Percentiles rank a stretch among this genome's conserved stretches.
Conservation (phyloP, 2,113 vertebrate genomes). For the Nycticryphes semicollaris region DNA sequence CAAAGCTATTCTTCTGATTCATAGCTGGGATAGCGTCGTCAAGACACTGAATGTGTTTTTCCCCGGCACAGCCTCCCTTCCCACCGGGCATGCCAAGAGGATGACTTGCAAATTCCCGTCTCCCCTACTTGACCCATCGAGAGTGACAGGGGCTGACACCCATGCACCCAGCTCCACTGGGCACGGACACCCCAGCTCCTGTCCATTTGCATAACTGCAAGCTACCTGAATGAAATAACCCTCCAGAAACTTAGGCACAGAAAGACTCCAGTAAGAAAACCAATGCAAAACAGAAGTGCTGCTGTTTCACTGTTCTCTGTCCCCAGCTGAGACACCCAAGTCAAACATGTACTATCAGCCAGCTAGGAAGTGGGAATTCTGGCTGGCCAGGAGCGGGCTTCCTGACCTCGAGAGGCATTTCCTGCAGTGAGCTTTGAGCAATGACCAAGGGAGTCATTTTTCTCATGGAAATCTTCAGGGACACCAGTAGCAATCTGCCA, state of each 20-base stretch:
- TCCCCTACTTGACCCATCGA: background rate
- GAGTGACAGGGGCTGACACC: background rate
- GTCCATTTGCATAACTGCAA: background rate
- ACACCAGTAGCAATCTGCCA: accelerated
- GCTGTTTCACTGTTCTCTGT: background rate
- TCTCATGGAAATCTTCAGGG: background rate
- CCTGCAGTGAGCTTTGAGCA: background rate
- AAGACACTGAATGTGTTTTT: background rate
- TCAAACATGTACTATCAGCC: background rate
- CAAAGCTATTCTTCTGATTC: constrained; percentile 23
- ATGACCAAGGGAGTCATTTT: accelerated
- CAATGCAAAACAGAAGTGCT: background rate
- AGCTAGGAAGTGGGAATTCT: background rate
- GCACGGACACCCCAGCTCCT: background rate
- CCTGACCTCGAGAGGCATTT: background rate
- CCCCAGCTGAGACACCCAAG: background rate
- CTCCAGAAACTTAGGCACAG: background rate
- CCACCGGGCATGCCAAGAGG: background rate
- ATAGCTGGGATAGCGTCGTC: background rate
- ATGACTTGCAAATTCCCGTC: constrained; percentile 31
- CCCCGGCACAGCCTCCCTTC: background rate
- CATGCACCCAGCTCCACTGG: accelerated
- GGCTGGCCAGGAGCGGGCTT: background rate
- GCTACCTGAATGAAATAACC: background rate
- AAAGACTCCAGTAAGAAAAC: background rate